phyloP scores from a whole-genome alignment of 2,797 vertebrate species.

The Pseudopleuronectes americanus region DNA sequence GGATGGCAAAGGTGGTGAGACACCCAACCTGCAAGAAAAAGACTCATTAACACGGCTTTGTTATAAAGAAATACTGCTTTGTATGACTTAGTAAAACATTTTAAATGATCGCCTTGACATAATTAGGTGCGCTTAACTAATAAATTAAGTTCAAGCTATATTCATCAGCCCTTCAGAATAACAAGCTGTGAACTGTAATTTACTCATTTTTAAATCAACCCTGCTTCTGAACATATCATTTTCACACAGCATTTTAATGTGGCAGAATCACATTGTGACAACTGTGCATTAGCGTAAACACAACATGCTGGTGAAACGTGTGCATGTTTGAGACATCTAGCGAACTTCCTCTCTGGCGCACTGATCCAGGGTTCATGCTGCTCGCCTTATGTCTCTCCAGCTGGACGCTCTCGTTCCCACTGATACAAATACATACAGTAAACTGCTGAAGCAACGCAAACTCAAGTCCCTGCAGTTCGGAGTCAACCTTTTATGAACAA shows the following conservation, averaged over 20 bases:
- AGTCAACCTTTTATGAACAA: slow-evolving; percentile 20
- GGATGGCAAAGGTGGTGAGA: slow-evolving; percentile 95
- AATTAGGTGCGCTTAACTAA: too few relatives aligned
- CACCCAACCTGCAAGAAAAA: slow-evolving; percentile 89
- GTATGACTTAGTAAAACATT: neutral
- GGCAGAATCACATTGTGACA: slow-evolving; percentile 30
- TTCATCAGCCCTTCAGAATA: neutral
- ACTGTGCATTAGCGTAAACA: slow-evolving; percentile 39
- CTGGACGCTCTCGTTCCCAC: slow-evolving; percentile 76
- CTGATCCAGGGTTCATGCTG: slow-evolving; percentile 75
- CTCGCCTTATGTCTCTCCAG: slow-evolving; percentile 85
- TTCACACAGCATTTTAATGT: slow-evolving; percentile 11
- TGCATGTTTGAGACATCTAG: slow-evolving; percentile 72
- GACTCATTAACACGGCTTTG: slow-evolving; percentile 9
- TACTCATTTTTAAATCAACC: neutral
- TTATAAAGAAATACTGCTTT: too few relatives aligned
- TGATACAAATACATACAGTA: slow-evolving; percentile 60
- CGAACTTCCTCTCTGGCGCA: slow-evolving; percentile 82
- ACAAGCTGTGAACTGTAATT: too few relatives aligned
- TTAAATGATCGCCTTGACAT: neutral
- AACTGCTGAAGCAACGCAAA: slow-evolving; percentile 60
- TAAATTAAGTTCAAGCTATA: neutral
- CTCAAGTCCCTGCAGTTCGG: slow-evolving; percentile 35
- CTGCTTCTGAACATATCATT: neutral
- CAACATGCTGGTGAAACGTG: slow-evolving; percentile 53